Base-by-base conservation (phyloP, 2,797 vertebrate species). In the Sebastes miniatus region DNA sequence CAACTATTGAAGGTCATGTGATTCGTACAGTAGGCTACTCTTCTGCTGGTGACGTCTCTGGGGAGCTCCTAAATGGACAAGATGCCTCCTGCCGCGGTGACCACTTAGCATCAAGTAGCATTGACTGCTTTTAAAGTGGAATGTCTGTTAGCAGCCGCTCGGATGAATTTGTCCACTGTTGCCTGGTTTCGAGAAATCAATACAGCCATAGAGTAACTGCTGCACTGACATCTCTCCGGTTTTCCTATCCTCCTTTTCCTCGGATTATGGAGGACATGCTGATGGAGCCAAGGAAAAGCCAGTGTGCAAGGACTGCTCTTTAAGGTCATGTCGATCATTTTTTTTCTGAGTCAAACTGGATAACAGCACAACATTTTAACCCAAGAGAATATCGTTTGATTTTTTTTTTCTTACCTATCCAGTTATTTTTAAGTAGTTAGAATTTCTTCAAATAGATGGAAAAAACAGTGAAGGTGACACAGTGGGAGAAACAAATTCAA, bases 151-250 rank as follows among this genome's bases (percentile, higher is more conserved):
- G 69, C 76, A 83, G 73, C 80, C 74, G 59, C 73, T 63, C 56
- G 72, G 89, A 91, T 78, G 73, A 83, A 83, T 83, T 81, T 71
- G 74, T 92, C 76, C 57, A 79, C 83, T 54, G 90, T 91, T 93
- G 89, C 89, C 76, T 84, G 89, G 91, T 86, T 93, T 92, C 87
- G 61, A 77, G 59, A 79, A 92, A 94, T 94, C 94, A 89, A 94
- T 95, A 88, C 76, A 64, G 71, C 64, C 31, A 50, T 3, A 73
- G 75, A 76, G 64, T 29, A 63, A 69, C 61, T 54, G 75, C 82
- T 74, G 83, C 66, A 73, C n/a, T 54, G 73, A 74, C 61, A 56
- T 82, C 76, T 64, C 68, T 82, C 31, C 4, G 9, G 29, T 75
- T 88, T 82, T 79, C 14, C 34, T 57, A 25, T 36, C 31, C 34